These are phyloP conservation scores for Nemapogon koenigi DNA, from an alignment of 2,888 invertebrate species.

Conservation along the genomic window DNA sequence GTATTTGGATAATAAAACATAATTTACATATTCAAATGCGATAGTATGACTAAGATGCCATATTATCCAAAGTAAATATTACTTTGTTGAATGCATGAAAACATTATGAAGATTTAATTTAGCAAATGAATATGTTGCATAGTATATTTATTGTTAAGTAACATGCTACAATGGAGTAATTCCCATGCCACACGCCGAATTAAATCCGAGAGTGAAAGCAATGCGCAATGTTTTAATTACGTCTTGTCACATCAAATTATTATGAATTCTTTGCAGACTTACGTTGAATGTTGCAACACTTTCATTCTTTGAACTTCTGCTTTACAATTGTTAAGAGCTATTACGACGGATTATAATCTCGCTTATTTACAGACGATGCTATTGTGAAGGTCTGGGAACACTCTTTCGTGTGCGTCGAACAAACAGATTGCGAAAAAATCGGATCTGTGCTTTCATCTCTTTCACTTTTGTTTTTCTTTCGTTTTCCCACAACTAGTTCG, in stretches of 20 bases:
- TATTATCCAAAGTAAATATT: no score
- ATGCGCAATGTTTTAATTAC: slow-evolving; percentile 39
- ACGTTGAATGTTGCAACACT: slow-evolving; percentile 39
- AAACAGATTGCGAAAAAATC: slow-evolving; percentile 12
- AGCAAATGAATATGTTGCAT: no score
- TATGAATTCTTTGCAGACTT: slow-evolving; percentile 22
- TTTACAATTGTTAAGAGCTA: slow-evolving; percentile 17
- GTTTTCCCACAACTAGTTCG: slow-evolving; percentile 15
- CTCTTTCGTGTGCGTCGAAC: slow-evolving; percentile 6
- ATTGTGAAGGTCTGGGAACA: slow-evolving; percentile 20
- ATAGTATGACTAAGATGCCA: no score
- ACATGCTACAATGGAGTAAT: not conserved
- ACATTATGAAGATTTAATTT: no score
- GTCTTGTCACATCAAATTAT: slow-evolving; percentile 24
- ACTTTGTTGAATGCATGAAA: no score
- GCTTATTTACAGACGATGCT: slow-evolving; percentile 14
- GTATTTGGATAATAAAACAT: no score
- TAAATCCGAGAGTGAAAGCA: slow-evolving; percentile 17
- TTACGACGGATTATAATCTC: slow-evolving; percentile 19
- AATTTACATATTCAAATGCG: no score
- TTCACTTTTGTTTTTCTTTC: slow-evolving; percentile 19
- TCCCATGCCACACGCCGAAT: slow-evolving; percentile 5
- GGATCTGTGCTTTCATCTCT: slow-evolving; percentile 18
- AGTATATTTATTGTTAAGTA: no score
- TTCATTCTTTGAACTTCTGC: slow-evolving; percentile 23